These are phyloP conservation scores for Psammodynastes pulverulentus DNA, from an alignment of 2,113 vertebrate genomes.

Conservation along the genomic window DNA sequence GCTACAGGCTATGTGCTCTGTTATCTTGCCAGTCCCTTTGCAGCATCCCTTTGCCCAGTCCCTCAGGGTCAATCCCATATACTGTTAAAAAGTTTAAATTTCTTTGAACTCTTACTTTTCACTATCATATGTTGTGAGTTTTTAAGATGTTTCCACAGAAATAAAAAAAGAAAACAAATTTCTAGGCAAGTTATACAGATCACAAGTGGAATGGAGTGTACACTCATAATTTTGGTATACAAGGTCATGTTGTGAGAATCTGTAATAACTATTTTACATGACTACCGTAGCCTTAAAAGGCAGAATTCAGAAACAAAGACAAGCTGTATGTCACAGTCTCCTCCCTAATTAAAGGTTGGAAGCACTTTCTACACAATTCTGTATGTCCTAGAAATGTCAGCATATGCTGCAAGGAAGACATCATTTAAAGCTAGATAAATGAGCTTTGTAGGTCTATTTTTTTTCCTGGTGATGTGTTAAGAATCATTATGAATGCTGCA, in stretches of 20 bases:
- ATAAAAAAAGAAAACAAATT: not conserved
- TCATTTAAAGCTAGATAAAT: constrained; percentile 9
- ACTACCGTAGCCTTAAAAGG: not conserved
- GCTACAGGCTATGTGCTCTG: not conserved
- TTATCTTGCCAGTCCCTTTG: not conserved
- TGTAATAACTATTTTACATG: not conserved
- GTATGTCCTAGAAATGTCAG: constrained; percentile 29
- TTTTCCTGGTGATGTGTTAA: not conserved
- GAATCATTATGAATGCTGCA: not conserved
- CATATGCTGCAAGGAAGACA: not conserved
- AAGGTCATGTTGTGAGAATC: not conserved
- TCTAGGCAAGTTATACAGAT: not conserved
- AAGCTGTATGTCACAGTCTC: not conserved
- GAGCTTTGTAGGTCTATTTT: not conserved
- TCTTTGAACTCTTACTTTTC: not conserved
- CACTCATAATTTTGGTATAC: not conserved
- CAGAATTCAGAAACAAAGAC: constrained; percentile 8
- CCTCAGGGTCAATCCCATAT: not conserved
- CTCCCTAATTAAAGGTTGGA: constrained; percentile 17
- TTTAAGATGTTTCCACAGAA: not conserved
- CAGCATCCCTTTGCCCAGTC: not conserved
- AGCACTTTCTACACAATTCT: constrained; percentile 3
- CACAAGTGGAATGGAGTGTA: not conserved
- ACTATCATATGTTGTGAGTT: not conserved
- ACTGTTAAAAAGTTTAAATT: not conserved